Percentiles rank a stretch among this genome's conserved stretches.
Evolutionary conservation across 1,140 invertebrate species (phyloP).

Genomic region (Cylas formicarius): DNA sequence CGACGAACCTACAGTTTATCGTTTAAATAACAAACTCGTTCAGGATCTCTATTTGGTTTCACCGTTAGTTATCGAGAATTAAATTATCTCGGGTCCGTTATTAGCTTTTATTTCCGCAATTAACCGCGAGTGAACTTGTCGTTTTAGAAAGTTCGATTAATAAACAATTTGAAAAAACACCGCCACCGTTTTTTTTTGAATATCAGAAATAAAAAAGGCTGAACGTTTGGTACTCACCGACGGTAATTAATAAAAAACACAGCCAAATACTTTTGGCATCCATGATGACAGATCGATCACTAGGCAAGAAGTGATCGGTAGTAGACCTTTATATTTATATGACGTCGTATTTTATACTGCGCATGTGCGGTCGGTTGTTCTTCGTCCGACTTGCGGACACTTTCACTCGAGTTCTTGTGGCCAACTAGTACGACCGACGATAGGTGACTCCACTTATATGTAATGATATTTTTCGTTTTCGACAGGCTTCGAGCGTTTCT

Average conservation of each 20-base stretch:
- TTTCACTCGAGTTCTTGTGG: slow-evolving; percentile 32
- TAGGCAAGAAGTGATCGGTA: slow-evolving; percentile 40
- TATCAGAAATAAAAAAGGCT: slow-evolving; percentile 2
- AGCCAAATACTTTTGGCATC: slow-evolving; percentile 39
- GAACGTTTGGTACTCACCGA: slow-evolving; percentile 33
- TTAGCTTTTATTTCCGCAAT: too few species aligned
- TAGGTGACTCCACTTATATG: slow-evolving; percentile 41
- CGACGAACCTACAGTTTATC: too few species aligned
- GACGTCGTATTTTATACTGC: slow-evolving; percentile 31
- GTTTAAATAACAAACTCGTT: too few species aligned
- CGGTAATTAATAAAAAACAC: slow-evolving; percentile 36
- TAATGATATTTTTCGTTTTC: slow-evolving; percentile 20
- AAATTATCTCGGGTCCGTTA: too few species aligned
- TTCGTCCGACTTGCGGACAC: slow-evolving; percentile 24
- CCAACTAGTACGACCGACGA: slow-evolving; percentile 28
- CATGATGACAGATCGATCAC: slow-evolving; percentile 40
- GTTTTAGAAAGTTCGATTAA: too few species aligned
- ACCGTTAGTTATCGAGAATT: too few species aligned
- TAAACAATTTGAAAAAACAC: too few species aligned
- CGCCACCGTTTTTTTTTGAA: too few species aligned
- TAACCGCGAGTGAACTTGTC: too few species aligned
- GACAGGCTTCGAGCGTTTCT: too few species aligned
- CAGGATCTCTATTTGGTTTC: too few species aligned
- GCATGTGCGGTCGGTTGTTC: slow-evolving; percentile 31
- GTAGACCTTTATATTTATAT: slow-evolving; percentile 40